phyloP scores from a whole-genome alignment of 2,888 invertebrate genomes.

The Pilophorus perplexus region DNA sequence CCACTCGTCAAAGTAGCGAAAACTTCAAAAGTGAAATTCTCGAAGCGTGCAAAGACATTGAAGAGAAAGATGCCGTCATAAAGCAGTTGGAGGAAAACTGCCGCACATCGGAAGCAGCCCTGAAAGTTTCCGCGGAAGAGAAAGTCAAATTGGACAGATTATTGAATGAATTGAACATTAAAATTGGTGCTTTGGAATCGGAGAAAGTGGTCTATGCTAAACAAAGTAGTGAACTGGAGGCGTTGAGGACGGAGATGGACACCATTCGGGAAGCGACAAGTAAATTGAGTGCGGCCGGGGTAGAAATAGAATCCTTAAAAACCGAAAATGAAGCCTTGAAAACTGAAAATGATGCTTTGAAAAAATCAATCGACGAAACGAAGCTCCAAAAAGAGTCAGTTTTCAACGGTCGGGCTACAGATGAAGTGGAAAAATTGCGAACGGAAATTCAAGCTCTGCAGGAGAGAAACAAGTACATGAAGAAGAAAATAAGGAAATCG shows the following conservation, averaged over 20 bases:
- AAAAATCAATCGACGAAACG: not conserved
- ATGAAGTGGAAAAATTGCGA: not conserved
- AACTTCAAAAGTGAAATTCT: no score
- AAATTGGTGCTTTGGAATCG: slow-evolving; percentile 4
- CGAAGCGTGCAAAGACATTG: slow-evolving; percentile 4
- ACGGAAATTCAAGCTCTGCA: slow-evolving; percentile 18
- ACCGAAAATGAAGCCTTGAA: slow-evolving; percentile 13
- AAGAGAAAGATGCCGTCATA: not conserved
- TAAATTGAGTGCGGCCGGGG: not conserved
- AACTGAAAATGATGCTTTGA: not conserved
- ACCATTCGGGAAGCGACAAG: not conserved
- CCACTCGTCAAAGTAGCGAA: no score
- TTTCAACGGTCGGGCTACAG: not conserved
- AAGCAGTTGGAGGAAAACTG: not conserved
- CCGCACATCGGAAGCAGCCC: not conserved
- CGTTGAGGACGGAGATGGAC: slow-evolving; percentile 28
- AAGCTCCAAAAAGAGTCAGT: not conserved
- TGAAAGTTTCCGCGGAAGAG: not conserved
- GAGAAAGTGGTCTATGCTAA: not conserved
- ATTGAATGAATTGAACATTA: slow-evolving; percentile 1
- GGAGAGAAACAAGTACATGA: slow-evolving; percentile 20
- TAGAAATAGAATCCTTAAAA: slow-evolving; percentile 20
- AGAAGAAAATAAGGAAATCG: slow-evolving; percentile 14
- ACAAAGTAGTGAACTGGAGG: slow-evolving; percentile 8
- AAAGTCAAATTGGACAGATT: not conserved